Conservation (phyloP, 2,113 vertebrate species). For the Ophiodon elongatus region DNA sequence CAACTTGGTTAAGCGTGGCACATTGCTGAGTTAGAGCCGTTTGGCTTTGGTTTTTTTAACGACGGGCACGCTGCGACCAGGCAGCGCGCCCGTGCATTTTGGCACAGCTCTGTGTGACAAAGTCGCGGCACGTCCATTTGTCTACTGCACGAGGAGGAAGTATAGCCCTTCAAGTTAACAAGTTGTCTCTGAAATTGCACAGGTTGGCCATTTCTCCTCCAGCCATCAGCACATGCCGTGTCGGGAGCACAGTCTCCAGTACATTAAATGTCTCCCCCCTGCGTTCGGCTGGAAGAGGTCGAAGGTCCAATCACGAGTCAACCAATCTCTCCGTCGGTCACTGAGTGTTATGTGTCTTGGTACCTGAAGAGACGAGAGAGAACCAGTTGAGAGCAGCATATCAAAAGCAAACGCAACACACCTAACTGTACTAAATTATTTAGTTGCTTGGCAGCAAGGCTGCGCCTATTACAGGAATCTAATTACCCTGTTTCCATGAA, state of each 20-base stretch:
- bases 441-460: background rate
- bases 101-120: slow-evolving; percentile 54
- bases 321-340: slow-evolving; percentile 54
- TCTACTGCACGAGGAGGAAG: slow-evolving; percentile 53
- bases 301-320: slow-evolving; percentile 66
- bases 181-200: slow-evolving; percentile 72
- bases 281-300: slow-evolving; percentile 44
- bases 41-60: slow-evolving; percentile 73
- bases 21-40: slow-evolving; percentile 44
- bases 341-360: slow-evolving; percentile 78
- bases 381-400: background rate
- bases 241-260: slow-evolving; percentile 39
- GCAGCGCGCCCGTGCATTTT: slow-evolving; percentile 62
- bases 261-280: slow-evolving; percentile 10
- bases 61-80: slow-evolving; percentile 72
- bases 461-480: slow-evolving; percentile 39
- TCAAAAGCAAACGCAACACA: background rate
- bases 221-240: slow-evolving; percentile 28
- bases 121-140: slow-evolving; percentile 25
- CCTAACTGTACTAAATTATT: background rate
- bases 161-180: slow-evolving; percentile 74
- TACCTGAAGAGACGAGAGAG: slow-evolving; percentile 68
- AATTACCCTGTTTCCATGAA: background rate
- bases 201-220: slow-evolving; percentile 45
- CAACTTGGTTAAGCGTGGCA: slow-evolving; percentile 49